Evolutionary conservation across 1,140 invertebrate genomes (phyloP), one percentile per base, ranked within the genome.

Genomic region (Coptotermes formosanus): DNA sequence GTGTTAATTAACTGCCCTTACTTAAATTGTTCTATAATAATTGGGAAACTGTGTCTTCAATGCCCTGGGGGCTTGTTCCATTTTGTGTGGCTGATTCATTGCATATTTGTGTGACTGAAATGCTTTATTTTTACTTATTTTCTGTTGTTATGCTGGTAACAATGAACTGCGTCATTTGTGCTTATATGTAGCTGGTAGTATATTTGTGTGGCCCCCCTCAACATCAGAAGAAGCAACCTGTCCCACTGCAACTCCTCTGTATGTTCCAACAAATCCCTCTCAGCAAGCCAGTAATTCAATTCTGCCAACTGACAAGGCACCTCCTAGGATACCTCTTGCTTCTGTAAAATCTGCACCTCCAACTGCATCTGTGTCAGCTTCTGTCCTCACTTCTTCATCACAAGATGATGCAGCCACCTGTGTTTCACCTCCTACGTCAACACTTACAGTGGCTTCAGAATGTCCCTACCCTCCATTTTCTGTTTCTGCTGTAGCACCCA

Each of bases 371-470:
- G 43, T 21, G 25, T 8, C 21, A n/a, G 59, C 21, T 21, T 21
- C 59, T 64, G 21, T n/a, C 59, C 14, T 23, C 21, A 21, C 59
- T 23, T 23, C 25, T n/a, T 7, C 64, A 25, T n/a, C n/a, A n/a
- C 64, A 75, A 30, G n/a, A 75, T n/a, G n/a, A n/a, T 75, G 64
- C 64, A 75, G 64, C 64, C n/a, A 23, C 43, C 43, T 84, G 83
- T 52, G 48, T 25, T 9, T 84, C 83, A 23, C 83, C 83, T n/a
- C 21, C 55, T 48, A 52, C 30, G 12, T 16, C 23, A 52, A 48
- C 48, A 2, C 83, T 96, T 43, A 94, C 92, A 55, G 94, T 93
- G 82, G 95, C 95, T 3, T 94, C 95, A 2, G 93, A 95, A 84
- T 91, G 94, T 85, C 91, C 93, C 6, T 94, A 93, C 87, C 94